Evolutionary conservation across 2,113 vertebrate species (phyloP).

Genomic region (Actenoides lindsayi): DNA sequence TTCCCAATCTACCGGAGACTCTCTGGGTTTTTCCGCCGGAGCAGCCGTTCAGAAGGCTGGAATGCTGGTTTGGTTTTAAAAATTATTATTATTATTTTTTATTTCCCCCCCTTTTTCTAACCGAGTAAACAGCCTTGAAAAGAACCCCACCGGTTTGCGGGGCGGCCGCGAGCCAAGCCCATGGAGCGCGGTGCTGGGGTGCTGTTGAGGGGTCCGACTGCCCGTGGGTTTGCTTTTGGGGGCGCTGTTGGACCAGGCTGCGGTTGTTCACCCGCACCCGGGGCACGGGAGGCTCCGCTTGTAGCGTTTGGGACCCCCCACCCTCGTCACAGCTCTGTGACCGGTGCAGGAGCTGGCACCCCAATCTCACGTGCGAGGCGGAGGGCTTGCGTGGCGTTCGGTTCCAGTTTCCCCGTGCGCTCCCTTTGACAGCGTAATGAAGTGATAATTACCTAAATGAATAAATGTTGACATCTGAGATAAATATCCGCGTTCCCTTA

Average conservation of each 20-base stretch:
- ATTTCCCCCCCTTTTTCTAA: not conserved
- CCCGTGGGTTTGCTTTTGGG: conserved; percentile 68
- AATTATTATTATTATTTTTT: not conserved
- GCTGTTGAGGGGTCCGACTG: not conserved
- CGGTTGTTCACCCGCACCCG: rapidly evolving
- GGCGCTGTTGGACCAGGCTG: conserved; percentile 80
- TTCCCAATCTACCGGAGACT: conserved; percentile 15
- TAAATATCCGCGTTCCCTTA: conserved; percentile 78
- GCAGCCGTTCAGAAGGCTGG: not conserved
- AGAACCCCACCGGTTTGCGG: not conserved
- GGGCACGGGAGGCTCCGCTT: not conserved
- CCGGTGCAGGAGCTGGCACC: conserved; percentile 55
- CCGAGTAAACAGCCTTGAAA: conserved; percentile 31
- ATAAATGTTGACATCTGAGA: conserved; percentile 82
- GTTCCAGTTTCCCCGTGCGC: conserved; percentile 32
- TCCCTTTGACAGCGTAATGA: conserved; percentile 77
- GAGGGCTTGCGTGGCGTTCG: conserved; percentile 40
- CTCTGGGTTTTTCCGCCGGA: conserved; percentile 4
- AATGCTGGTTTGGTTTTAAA: not conserved
- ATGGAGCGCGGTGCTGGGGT: not conserved
- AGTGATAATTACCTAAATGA: conserved; percentile 84
- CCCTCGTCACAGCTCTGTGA: conserved; percentile 58
- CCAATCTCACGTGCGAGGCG: conserved; percentile 4
- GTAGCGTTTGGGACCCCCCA: conserved; percentile 27
- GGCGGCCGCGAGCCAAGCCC: not conserved